These are phyloP conservation scores for Tetragnatha versicolor DNA, from an alignment of 1,140 invertebrate species.

Conservation along the genomic window DNA sequence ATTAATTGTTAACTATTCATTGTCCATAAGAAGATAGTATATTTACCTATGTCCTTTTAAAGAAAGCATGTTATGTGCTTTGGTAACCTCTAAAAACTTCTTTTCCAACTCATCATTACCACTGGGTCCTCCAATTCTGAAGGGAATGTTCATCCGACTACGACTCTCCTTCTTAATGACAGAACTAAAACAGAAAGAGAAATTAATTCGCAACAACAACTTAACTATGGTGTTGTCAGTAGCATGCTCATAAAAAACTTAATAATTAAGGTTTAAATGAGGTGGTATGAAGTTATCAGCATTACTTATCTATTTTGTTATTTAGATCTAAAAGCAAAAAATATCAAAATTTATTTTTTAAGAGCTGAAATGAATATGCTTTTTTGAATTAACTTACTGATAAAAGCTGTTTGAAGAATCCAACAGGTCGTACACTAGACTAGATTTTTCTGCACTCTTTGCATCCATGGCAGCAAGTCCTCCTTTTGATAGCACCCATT, in stretches of 20 bases:
- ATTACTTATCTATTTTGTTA: too few relatives aligned
- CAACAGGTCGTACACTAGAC: conserved; percentile 83
- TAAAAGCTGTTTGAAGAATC: conserved; percentile 90
- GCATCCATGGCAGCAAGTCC: conserved; percentile 83
- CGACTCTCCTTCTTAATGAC: conserved; percentile 64
- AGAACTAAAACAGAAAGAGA: conserved; percentile 58
- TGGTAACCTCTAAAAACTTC: conserved; percentile 83
- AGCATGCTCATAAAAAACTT: too few relatives aligned
- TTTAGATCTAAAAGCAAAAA: too few relatives aligned
- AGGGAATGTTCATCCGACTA: conserved; percentile 91
- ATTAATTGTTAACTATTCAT: too few relatives aligned
- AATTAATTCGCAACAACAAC: too few relatives aligned
- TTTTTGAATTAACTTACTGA: conserved; percentile 61
- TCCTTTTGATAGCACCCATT: conserved; percentile 89
- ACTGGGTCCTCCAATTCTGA: conserved; percentile 75
- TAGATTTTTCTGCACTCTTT: conserved; percentile 76
- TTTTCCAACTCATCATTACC: conserved; percentile 84
- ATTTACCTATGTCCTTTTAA: conserved; percentile 91
- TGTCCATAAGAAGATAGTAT: too few relatives aligned
- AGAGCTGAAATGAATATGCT: too few relatives aligned
- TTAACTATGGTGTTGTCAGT: too few relatives aligned
- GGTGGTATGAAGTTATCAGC: too few relatives aligned
- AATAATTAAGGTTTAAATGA: too few relatives aligned
- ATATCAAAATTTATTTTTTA: too few relatives aligned
- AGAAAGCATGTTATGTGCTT: conserved; percentile 79